Percentiles rank a stretch among this genome's conserved stretches.
phyloP scores from a whole-genome alignment of 92 coral and sea anemone species.

The Ricordea florida region DNA sequence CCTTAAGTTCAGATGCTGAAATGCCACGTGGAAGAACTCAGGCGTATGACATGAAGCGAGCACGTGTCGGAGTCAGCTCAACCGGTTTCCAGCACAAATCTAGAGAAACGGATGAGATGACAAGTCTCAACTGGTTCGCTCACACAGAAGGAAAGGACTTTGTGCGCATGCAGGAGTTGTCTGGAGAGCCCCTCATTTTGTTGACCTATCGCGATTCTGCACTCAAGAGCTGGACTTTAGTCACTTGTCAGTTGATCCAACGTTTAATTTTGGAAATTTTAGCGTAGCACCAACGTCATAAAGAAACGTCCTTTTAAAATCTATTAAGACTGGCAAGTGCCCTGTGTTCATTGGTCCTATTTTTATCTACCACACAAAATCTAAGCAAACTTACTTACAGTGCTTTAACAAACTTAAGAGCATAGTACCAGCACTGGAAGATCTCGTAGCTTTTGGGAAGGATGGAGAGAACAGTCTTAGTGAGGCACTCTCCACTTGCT shows the following conservation, averaged over 20 bases:
- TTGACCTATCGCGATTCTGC: background rate
- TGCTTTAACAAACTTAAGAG: too few species aligned
- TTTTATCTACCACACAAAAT: slow-evolving; percentile 14
- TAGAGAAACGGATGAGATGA: background rate
- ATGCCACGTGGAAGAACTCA: slow-evolving; percentile 10
- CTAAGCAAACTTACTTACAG: slow-evolving; percentile 1
- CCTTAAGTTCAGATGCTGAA: background rate
- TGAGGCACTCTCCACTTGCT: background rate
- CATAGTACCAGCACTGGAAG: background rate
- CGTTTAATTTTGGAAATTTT: slow-evolving; percentile 12
- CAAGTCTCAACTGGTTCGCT: slow-evolving; percentile 23
- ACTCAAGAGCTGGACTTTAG: background rate
- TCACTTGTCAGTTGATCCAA: background rate
- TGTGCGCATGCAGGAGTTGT: slow-evolving; percentile 3
- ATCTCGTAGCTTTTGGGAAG: slow-evolving; percentile 5
- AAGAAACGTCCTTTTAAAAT: slow-evolving; percentile 19
- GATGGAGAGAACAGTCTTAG: slow-evolving; percentile 14
- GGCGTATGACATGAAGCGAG: slow-evolving; percentile 2
- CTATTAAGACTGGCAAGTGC: slow-evolving; percentile 12
- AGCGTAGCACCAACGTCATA: slow-evolving; percentile 30
- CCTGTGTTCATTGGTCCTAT: slow-evolving; percentile 38
- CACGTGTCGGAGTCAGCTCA: background rate
- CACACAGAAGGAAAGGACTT: background rate
- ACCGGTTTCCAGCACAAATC: background rate
- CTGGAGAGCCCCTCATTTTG: background rate